phyloP scores from a whole-genome alignment of 2,888 invertebrate genomes.

The Acanthococcus lagerstroemiae region DNA sequence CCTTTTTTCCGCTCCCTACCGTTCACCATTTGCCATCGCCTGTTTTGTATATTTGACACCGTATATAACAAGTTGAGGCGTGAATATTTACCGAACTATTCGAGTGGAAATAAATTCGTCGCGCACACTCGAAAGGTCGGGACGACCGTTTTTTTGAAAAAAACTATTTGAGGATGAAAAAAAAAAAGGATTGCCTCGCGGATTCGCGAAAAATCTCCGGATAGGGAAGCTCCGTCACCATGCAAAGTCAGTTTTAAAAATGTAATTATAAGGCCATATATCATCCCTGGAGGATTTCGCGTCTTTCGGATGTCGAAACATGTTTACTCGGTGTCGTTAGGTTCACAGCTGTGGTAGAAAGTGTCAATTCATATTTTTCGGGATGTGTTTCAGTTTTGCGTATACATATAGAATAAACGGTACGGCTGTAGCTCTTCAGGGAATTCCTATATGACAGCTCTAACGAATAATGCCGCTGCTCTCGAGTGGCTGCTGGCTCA shows the following conservation, averaged over 20 bases:
- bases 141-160: neutral
- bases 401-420: neutral
- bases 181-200: no score
- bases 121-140: neutral
- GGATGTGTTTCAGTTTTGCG: neutral
- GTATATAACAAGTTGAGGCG: constrained; percentile 21
- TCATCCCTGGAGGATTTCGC: constrained; percentile 22
- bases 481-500: no score
- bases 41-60: no score
- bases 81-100: constrained; percentile 18
- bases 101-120: constrained; percentile 21
- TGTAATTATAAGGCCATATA: constrained; percentile 27
- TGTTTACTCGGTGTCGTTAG: constrained; percentile 23
- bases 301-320: constrained; percentile 24
- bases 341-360: constrained; percentile 20
- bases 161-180: no score
- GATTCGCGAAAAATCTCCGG: no score
- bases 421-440: neutral
- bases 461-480: no score
- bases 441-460: no score
- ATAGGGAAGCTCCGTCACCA: neutral
- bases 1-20: neutral
- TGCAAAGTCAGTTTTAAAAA: constrained; percentile 16
- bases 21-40: no score
- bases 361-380: constrained; percentile 17